Evolutionary conservation across 1,140 invertebrate genomes (phyloP), one percentile per base, ranked within the genome.

Genomic region (Neuroterus valhalla): DNA sequence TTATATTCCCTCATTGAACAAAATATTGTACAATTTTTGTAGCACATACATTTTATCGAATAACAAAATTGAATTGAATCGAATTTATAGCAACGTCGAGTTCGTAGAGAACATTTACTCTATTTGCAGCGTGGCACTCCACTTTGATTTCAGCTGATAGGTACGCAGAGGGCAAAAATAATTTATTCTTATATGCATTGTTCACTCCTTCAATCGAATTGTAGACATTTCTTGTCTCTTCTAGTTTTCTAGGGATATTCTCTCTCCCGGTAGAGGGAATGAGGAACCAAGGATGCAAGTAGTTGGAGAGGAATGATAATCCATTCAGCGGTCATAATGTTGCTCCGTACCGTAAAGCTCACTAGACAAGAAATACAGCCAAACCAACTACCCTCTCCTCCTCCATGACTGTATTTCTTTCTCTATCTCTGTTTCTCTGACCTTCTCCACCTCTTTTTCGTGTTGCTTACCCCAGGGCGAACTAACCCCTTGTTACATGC

Each of bases 341-440:
- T 81, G 82, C 83, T 79, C 80, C 71, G 81, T 77, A 85, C 82
- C 84, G 83, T 88, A 88, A 90, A 90, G 87, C 88, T 88, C 87
- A 87, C 88, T 85, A 90, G 88, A 89, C 88, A 88, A 90, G 88
- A 90, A 88, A 89, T 90, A 89, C 87, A 86, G 85, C 85, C 85
- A 82, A 82, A 86, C 82, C 83, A 78, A 85, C 84, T 84, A 73
- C 81, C 80, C 80, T 76, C 78, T 71, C 74, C 78, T 68, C 78
- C 68, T 66, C 44, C 44, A 12, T 71, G 68, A 26, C 55, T 17
- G 66, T 48, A 17, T 76, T 71, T 71, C 74, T 78, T 70, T 75
- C 78, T 71, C 73, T 70, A 19, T 74, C 79, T 70, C 71, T 72
- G 44, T 45, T 38, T 75, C 68, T 31, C 14, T 42, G 15, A 26